Conservation (phyloP, 2,888 invertebrate species). For the Ptychoptera contaminata region DNA sequence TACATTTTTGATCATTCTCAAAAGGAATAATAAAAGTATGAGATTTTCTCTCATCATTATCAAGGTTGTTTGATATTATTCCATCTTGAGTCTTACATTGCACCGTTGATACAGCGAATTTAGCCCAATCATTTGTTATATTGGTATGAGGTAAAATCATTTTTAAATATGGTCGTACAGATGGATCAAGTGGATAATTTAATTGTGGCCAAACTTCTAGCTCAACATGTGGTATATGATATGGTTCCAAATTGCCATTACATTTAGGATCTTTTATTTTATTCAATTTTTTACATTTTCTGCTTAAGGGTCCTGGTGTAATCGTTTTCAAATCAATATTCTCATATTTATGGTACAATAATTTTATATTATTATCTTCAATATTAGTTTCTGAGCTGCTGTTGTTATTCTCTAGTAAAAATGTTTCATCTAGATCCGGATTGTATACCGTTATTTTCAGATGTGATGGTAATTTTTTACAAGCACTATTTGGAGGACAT, state of each 20-base stretch:
- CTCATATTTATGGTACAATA: no score
- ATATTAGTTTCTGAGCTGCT: no score
- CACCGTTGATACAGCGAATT: slow-evolving; percentile 26
- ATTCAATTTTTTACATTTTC: slow-evolving; percentile 24
- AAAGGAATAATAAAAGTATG: slow-evolving; percentile 43
- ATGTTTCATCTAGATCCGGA: no score
- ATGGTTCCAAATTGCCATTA: slow-evolving; percentile 20
- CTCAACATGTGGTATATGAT: slow-evolving; percentile 26
- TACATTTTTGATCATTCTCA: slow-evolving; percentile 37
- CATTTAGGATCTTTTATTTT: slow-evolving; percentile 17
- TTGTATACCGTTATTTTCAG: no score
- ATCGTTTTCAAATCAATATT: no score
- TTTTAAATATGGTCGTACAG: slow-evolving; percentile 27
- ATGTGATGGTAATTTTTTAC: no score
- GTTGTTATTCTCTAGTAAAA: no score
- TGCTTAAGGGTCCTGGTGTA: slow-evolving; percentile 25
- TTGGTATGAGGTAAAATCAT: slow-evolving; percentile 24
- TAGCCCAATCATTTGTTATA: slow-evolving; percentile 29
- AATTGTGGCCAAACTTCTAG: slow-evolving; percentile 25
- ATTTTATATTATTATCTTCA: no score
- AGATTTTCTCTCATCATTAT: slow-evolving; percentile 13
- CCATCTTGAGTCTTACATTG: background rate
- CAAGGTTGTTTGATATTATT: background rate
- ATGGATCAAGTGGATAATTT: slow-evolving; percentile 23
- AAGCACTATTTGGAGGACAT: no score